phyloP scores from a whole-genome alignment of 2,113 vertebrate species.

The Pteruthius melanotis region DNA sequence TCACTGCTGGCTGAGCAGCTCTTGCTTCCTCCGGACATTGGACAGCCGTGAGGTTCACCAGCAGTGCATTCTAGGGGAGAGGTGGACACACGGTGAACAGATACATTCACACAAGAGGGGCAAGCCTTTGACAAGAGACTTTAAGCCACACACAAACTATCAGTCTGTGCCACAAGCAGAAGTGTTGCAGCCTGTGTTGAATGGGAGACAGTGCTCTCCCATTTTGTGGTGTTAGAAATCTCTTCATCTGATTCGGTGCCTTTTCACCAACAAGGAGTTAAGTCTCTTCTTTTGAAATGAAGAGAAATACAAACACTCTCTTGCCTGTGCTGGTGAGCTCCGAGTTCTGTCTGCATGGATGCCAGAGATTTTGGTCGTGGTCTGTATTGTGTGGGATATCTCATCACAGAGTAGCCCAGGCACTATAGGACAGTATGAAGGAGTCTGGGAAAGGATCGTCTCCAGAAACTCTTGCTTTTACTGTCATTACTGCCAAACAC shows the following conservation, averaged over 20 bases:
- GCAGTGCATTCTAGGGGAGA: not conserved
- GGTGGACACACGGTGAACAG: not conserved
- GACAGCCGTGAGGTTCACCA: accelerated
- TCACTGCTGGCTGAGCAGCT: not conserved
- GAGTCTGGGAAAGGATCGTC: not conserved
- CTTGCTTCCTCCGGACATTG: not conserved
- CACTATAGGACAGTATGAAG: not conserved
- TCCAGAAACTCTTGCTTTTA: not conserved
- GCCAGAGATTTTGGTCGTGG: not conserved
- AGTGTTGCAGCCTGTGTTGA: not conserved
- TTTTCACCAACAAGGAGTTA: not conserved
- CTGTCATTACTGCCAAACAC: not conserved
- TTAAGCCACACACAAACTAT: not conserved
- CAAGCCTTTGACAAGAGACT: no score
- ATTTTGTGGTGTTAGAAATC: not conserved
- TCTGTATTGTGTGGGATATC: not conserved
- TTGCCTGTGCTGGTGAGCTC: no score
- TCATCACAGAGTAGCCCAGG: not conserved
- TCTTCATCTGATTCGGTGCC: not conserved
- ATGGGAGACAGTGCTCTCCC: not conserved
- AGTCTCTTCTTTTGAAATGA: not conserved
- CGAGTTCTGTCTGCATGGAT: no score
- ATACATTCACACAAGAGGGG: not conserved
- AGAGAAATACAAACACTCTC: not conserved
- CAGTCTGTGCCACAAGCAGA: not conserved